A percentile compares a stretch with the other conserved stretches of the same genome.
phyloP scores from a whole-genome alignment of 2,797 vertebrate species.

The Phalanger gymnotis region DNA sequence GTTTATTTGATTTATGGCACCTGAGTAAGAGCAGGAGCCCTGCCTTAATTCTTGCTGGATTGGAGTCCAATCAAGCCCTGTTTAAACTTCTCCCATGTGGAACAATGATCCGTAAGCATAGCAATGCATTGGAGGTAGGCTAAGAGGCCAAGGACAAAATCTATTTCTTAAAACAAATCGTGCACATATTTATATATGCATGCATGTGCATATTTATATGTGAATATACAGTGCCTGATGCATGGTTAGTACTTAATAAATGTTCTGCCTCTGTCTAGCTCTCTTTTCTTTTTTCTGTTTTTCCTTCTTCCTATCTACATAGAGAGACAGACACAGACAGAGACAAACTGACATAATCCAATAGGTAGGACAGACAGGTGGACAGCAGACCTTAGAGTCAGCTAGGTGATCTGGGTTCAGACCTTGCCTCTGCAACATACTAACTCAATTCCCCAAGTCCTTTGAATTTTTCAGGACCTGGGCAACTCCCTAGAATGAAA shows the following conservation, averaged over 20 bases:
- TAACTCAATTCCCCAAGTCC: not conserved
- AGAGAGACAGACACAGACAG: not conserved
- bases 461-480: not conserved
- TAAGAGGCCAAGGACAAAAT: conserved; percentile 65
- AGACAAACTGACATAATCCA: not conserved
- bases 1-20: not conserved
- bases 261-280: not conserved
- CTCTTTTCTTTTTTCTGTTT: not conserved
- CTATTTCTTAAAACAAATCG: conserved; percentile 35
- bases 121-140: conserved; percentile 46
- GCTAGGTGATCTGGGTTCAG: not conserved
- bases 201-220: not conserved
- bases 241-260: not conserved
- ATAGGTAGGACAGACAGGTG: not conserved
- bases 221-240: not conserved
- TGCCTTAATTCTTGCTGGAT: conserved; percentile 69
- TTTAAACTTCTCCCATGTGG: conserved; percentile 62
- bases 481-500: not conserved
- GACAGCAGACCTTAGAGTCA: not conserved
- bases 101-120: conserved; percentile 73
- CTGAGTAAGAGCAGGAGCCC: conserved; percentile 44
- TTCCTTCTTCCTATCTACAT: not conserved
- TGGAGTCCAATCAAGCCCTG: conserved; percentile 40
- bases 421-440: not conserved
- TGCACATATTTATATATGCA: not conserved